Conservation (phyloP, 2,888 invertebrate genomes). For the Mystacides longicornis region DNA sequence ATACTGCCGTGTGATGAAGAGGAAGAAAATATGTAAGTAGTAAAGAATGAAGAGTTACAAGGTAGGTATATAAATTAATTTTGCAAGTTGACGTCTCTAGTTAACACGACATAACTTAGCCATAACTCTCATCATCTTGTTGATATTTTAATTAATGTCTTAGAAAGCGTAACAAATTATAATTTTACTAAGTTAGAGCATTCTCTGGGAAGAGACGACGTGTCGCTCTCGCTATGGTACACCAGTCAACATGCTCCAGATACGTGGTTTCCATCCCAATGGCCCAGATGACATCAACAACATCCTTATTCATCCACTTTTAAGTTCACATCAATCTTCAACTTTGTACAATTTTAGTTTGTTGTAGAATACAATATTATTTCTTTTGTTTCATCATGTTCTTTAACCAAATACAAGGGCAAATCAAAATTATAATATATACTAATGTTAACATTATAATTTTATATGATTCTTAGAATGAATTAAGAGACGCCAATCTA, state of each 20-base stretch:
- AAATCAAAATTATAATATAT: too few species aligned
- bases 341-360: background rate
- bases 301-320: background rate
- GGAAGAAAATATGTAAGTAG: too few species aligned
- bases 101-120: background rate
- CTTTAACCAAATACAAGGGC: too few species aligned
- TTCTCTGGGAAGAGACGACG: background rate
- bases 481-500: too few species aligned
- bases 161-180: background rate
- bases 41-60: too few species aligned
- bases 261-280: background rate
- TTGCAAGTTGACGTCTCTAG: too few species aligned
- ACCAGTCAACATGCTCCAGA: background rate
- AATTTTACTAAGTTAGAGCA: background rate
- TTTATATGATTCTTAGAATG: too few species aligned
- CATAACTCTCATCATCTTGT: background rate
- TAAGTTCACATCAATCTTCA: background rate
- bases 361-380: background rate
- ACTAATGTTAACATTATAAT: too few species aligned
- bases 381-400: too few species aligned
- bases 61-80: too few species aligned
- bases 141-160: background rate
- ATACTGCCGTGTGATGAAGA: too few species aligned
- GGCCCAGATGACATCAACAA: background rate
- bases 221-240: background rate